Conservation (phyloP, 2,888 invertebrate genomes). For the Brassicogethes aeneus region DNA sequence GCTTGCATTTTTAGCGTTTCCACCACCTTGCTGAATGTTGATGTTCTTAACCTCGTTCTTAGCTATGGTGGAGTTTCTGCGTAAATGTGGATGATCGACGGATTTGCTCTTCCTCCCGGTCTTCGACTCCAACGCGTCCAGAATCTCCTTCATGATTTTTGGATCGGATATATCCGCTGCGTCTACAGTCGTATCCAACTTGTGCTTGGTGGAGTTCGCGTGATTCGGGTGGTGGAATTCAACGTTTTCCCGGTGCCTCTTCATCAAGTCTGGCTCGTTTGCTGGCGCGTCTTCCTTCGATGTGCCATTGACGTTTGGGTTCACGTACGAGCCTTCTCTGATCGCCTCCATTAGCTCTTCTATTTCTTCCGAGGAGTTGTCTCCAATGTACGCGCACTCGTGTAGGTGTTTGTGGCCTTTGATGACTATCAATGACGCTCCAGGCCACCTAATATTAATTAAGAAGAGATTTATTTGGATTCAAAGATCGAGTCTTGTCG, state of each 20-base stretch:
- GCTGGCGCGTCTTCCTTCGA: slow-evolving; percentile 39
- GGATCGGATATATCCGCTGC: slow-evolving; percentile 33
- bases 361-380: slow-evolving; percentile 68
- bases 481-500: neutral
- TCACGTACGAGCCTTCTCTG: slow-evolving; percentile 26
- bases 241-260: slow-evolving; percentile 51
- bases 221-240: slow-evolving; percentile 51
- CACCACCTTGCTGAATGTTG: slow-evolving; percentile 21
- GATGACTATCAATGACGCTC: slow-evolving; percentile 67
- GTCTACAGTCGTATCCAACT: slow-evolving; percentile 18
- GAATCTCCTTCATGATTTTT: slow-evolving; percentile 29
- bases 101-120: slow-evolving; percentile 18
- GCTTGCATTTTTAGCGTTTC: slow-evolving; percentile 33
- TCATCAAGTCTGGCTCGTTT: slow-evolving; percentile 57
- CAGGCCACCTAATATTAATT: slow-evolving; percentile 56
- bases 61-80: slow-evolving; percentile 45
- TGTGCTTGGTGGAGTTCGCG: slow-evolving; percentile 22
- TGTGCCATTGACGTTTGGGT: slow-evolving; percentile 18
- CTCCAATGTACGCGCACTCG: slow-evolving; percentile 73
- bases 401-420: slow-evolving; percentile 68
- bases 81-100: slow-evolving; percentile 3
- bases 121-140: slow-evolving; percentile 27
- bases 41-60: slow-evolving; percentile 34
- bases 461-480: neutral
- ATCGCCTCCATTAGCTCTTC: slow-evolving; percentile 47